Percentiles rank a stretch among this genome's conserved stretches.
phyloP scores from a whole-genome alignment of 2,888 invertebrate genomes.

The Agrotis ipsilon region DNA sequence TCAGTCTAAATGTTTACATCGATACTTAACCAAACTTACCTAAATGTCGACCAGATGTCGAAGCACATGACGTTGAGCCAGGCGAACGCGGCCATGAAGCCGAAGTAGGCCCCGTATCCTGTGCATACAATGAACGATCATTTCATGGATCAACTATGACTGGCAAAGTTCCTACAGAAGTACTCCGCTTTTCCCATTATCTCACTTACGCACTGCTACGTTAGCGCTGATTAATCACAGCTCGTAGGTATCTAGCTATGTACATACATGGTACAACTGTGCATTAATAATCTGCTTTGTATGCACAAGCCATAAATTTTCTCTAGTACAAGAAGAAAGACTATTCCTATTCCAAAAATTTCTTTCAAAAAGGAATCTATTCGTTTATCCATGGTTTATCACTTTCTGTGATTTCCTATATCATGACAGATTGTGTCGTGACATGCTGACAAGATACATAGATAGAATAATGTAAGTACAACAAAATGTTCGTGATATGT shows the following conservation, averaged over 20 bases:
- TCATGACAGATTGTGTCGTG: no score
- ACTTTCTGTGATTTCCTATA: no score
- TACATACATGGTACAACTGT: constrained; percentile 1
- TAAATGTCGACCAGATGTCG: constrained; percentile 96
- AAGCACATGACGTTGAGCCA: constrained; percentile 96
- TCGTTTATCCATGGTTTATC: no score
- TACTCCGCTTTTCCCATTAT: constrained; percentile 64
- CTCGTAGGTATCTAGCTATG: constrained; percentile 1
- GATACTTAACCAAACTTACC: constrained; percentile 90
- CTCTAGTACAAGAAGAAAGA: no score
- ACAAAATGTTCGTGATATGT: no score
- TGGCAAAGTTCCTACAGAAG: constrained; percentile 58
- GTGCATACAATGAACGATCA: constrained; percentile 78
- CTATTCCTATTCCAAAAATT: no score
- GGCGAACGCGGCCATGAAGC: constrained; percentile 93
- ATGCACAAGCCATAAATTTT: no score
- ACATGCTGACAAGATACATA: no score
- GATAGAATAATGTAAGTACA: no score
- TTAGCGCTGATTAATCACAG: constrained; percentile 34
- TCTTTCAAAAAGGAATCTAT: no score
- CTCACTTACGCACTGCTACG: constrained; percentile 30
- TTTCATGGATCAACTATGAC: constrained; percentile 66
- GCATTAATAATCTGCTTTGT: neutral
- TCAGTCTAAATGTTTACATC: constrained; percentile 68
- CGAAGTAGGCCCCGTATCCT: constrained; percentile 93